phyloP scores from a whole-genome alignment of 1,140 invertebrate species.

The Lucilia cuprina region DNA sequence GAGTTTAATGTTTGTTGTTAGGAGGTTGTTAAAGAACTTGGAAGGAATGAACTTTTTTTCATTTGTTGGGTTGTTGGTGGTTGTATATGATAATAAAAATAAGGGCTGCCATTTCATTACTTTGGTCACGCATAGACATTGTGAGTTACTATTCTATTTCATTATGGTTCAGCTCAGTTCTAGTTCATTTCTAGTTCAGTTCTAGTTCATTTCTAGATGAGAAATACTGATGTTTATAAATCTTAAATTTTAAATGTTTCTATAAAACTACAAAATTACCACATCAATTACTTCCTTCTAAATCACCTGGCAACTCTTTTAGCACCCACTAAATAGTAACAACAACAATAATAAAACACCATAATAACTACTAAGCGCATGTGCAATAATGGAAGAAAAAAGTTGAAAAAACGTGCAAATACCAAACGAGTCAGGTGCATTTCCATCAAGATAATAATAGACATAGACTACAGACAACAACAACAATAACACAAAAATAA shows the following conservation, averaged over 20 bases:
- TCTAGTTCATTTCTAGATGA: no score
- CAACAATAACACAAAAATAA: background rate
- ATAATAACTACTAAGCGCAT: slow-evolving; percentile 31
- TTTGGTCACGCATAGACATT: no score
- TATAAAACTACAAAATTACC: no score
- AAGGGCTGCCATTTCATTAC: background rate
- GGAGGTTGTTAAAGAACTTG: slow-evolving; percentile 26
- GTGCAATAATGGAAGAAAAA: background rate
- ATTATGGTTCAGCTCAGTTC: no score
- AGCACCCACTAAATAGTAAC: slow-evolving; percentile 13
- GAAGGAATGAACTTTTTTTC: background rate
- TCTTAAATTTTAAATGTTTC: no score
- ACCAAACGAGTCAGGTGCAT: slow-evolving; percentile 62
- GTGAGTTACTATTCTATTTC: no score
- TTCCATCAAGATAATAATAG: slow-evolving; percentile 61
- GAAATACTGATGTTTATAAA: no score
- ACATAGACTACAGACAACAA: slow-evolving; percentile 18
- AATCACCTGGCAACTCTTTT: slow-evolving; percentile 7
- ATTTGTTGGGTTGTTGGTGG: background rate
- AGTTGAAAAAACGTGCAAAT: slow-evolving; percentile 42
- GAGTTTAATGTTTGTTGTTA: background rate
- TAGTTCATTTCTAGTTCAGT: no score
- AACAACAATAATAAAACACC: slow-evolving; percentile 3
- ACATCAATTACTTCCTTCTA: no score
- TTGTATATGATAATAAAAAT: background rate